Percentiles rank a stretch among this genome's conserved stretches.
Evolutionary conservation across 2,888 invertebrate species (phyloP).

Genomic region (Orchestes rusci): DNA sequence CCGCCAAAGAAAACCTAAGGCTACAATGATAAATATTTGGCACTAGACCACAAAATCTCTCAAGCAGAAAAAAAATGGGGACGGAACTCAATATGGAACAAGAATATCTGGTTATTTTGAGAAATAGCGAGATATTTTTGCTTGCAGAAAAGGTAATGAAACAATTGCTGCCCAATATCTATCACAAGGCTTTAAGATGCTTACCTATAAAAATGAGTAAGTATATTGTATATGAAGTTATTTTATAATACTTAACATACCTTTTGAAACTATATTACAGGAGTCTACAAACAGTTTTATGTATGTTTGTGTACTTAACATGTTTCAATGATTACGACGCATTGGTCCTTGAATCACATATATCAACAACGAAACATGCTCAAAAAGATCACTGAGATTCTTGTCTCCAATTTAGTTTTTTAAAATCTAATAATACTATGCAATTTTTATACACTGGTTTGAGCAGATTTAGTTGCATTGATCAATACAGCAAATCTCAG

Average conservation of each 20-base stretch:
- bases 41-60: conserved; percentile 19
- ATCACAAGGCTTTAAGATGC: conserved; percentile 1
- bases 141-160: conserved; percentile 11
- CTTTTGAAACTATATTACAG: too few species aligned
- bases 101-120: not conserved
- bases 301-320: too few species aligned
- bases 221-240: too few species aligned
- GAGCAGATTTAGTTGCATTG: too few species aligned
- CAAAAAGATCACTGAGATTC: conserved; percentile 12
- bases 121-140: conserved; percentile 18
- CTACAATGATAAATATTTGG: conserved; percentile 27
- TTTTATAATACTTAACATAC: too few species aligned
- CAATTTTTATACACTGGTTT: too few species aligned
- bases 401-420: too few species aligned
- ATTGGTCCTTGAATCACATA: conserved; percentile 44
- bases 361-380: conserved; percentile 19
- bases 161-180: conserved; percentile 36
- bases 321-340: too few species aligned
- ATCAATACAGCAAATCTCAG: too few species aligned
- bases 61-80: too few species aligned
- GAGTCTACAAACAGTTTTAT: too few species aligned
- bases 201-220: conserved; percentile 1
- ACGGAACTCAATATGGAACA: conserved; percentile 9
- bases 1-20: not conserved
- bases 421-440: too few species aligned